Evolutionary conservation across 2,113 vertebrate species (phyloP), one percentile per base, ranked within the genome.

Genomic region (Microcebus lehilahytsara): DNA sequence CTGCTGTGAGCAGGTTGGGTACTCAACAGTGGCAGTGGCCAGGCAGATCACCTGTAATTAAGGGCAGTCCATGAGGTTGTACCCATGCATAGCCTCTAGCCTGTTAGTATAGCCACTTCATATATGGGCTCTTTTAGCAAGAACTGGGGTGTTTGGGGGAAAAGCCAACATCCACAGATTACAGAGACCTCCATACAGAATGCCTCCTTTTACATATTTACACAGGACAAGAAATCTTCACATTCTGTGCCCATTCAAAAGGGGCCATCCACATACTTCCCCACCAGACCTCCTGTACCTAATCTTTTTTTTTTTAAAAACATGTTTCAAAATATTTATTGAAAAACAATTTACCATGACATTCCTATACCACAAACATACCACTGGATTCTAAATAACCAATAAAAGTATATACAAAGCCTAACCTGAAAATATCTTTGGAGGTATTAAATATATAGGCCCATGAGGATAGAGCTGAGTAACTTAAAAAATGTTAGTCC

Each of bases 321-420:
- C 96, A 64, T 94, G 56, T 98, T 97, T 97, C 89, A 97, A 97
- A 98, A 91, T 97, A 98, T 97, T 97, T 98, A 98, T 97, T 98
- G 90, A 96, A 97, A 98, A 98, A 97, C 96, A 97, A 92, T 97
- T 97, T 96, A 96, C 78, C 95, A 94, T 91, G 94, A 97, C 97
- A 98, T 97, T 97, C 94, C 96, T 97, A 86, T 77, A 95, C 92
- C 96, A 97, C 94, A 97, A 96, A 98, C 94, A 98, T 96, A 97
- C 96, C 96, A 97, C 90, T 97, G 87, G 96, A 97, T 93, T 97
- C 95, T 96, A 96, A 96, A 95, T 89, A 96, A 92, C 77, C 90
- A 97, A 94, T 79, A 67, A 62, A 93, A 97, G 93, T 42, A 75
- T 42, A 75, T 75, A 98, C 95, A 96, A 96, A 95, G 97, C 93